Evolutionary conservation across 2,888 invertebrate species (phyloP).

Genomic region (Cataglyphis rosenhaueri): DNA sequence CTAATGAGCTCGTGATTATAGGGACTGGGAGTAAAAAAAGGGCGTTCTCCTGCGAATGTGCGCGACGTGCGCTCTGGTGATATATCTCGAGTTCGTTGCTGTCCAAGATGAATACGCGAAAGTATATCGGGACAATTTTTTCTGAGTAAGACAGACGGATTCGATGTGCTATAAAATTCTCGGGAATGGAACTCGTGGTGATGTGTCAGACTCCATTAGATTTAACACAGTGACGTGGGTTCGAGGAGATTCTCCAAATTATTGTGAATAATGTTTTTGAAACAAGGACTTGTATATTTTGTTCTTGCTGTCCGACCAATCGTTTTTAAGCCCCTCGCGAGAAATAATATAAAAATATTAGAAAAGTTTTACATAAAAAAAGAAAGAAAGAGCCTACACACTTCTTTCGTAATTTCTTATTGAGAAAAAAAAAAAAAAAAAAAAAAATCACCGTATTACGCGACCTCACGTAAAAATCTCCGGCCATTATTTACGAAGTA

Average conservation of each 20-base stretch:
- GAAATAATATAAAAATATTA: constrained; percentile 12
- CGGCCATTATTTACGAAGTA: constrained; percentile 45
- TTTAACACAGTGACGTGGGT: constrained; percentile 21
- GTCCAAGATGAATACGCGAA: constrained; percentile 17
- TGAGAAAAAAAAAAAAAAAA: not conserved
- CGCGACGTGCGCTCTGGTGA: constrained; percentile 43
- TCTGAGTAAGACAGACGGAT: not conserved
- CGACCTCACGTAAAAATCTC: constrained; percentile 35
- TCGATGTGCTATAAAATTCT: not conserved
- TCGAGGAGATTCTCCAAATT: not conserved
- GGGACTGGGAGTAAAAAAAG: constrained; percentile 56
- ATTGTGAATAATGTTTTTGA: not conserved
- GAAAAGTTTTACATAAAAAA: constrained; percentile 4
- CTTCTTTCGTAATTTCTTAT: not conserved
- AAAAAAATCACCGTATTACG: constrained; percentile 40
- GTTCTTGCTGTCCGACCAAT: not conserved
- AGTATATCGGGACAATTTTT: constrained; percentile 13
- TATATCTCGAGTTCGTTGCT: constrained; percentile 46
- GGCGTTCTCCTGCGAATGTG: constrained; percentile 32
- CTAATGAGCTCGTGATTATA: constrained; percentile 72
- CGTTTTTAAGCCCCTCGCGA: constrained; percentile 1
- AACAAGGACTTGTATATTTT: constrained; percentile 16
- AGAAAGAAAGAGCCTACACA: not conserved
- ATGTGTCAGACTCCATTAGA: constrained; percentile 14
- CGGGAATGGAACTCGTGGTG: not conserved